These are phyloP conservation scores for Cheilosia vernalis DNA, from an alignment of 2,888 invertebrate genomes.

Conservation along the genomic window DNA sequence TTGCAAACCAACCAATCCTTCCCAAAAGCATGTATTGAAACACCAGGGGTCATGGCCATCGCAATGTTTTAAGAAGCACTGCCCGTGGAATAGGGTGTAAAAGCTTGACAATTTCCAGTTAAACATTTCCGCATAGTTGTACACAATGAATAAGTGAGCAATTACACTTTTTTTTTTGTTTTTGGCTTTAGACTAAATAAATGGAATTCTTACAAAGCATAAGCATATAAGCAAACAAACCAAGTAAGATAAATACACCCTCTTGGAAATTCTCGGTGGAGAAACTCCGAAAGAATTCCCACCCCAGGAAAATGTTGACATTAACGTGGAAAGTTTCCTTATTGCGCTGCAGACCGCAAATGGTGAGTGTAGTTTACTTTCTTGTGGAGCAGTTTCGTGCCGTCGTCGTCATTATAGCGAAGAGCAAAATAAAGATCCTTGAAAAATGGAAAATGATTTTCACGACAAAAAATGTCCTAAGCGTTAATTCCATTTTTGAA, in stretches of 20 bases:
- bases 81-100: background rate
- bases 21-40: background rate
- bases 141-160: constrained; percentile 2
- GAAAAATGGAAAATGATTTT: constrained; percentile 26
- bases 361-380: constrained; percentile 20
- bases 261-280: background rate
- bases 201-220: constrained; percentile 15
- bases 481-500: background rate
- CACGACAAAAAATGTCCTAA: background rate
- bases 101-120: background rate
- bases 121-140: constrained; percentile 1
- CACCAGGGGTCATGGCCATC: background rate
- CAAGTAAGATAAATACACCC: constrained; percentile 22
- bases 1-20: background rate
- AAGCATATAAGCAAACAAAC: constrained; percentile 7
- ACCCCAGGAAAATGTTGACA: constrained; percentile 11
- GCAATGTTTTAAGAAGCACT: background rate
- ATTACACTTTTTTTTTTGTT: background rate
- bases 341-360: constrained; percentile 30
- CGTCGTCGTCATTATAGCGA: background rate
- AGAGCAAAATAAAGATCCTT: constrained; percentile 1
- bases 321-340: constrained; percentile 36
- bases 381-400: constrained; percentile 3
- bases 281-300: constrained; percentile 8
- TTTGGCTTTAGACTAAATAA: background rate